Base-by-base conservation (phyloP, 2,113 vertebrate genomes). In the Taxidea taxus region DNA sequence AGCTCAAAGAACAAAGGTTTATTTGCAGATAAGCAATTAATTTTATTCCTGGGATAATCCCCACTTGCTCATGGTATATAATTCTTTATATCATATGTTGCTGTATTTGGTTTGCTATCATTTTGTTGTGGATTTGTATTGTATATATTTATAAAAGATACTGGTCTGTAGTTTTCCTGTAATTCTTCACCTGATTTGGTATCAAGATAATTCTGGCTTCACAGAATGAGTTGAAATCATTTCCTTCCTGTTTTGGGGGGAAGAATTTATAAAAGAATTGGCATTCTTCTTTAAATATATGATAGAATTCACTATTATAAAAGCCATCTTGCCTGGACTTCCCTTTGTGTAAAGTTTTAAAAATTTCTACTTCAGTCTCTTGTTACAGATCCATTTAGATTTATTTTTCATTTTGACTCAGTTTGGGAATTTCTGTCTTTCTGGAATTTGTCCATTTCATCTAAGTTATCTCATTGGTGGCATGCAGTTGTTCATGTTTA, bases 201-300 rank as follows among this genome's bases (percentile, higher is more conserved):
- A 42, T 94, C 34, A 60, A n/a, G 14, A 14, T 80, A 56, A 51
- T 92, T 54, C 16, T 92, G 20, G 39, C 20, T 75, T 97, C 9
- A 84, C 34, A 81, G 64, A 83, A 47, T 90, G 56, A 81, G 11
- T 93, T 96, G 20, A n/a, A n/a, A 80, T 31, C 82, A n/a, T 54
- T 75, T 74, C 60, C 7, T 84, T 58, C 7, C 7, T 81, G 0
- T 60, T 90, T 75, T 51, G 7, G 11, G 21, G 72, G 13, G 34
- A 90, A 70, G 92, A 90, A 11, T 93, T 93, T 84, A 12, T 91
- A 88, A 95, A 75, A 68, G 31, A 96, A 70, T 70, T 82, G 39
- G 0, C 56, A 77, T 75, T 81, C 39, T 94, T 94, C 25, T 78
- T 86, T 72, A 81, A 88, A 60, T 77, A 21, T 93, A 9, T 72